Evolutionary conservation across 2,113 vertebrate genomes (phyloP), one percentile per base, ranked within the genome.

Genomic region (Pseudorectes ferrugineus): DNA sequence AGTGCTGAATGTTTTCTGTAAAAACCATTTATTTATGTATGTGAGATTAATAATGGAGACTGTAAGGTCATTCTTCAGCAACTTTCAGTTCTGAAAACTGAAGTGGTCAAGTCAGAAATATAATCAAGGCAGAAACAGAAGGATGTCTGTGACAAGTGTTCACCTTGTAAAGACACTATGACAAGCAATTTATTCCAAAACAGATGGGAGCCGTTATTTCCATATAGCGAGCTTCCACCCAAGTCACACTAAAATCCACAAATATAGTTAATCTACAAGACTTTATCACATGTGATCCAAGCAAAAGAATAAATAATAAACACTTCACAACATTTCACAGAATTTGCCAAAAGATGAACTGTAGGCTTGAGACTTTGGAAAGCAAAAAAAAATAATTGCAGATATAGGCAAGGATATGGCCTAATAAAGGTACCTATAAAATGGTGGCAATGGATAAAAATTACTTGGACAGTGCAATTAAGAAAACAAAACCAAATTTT

Each of bases 151-250:
- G 94, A 96, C 93, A 96, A 96, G 90, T 58, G 85, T 96, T 96
- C 92, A 96, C 96, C 96, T 94, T 96, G 82, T 94, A 89, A 88
- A 94, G 94, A 92, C 84, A 92, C 92, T 86, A 68, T 94, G 93
- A 95, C 95, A 94, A 96, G 83, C 88, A 97, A 97, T 95, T 97
- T 97, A 97, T 95, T 97, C 93, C 88, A 90, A 93, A 97, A 96
- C 96, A 97, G 91, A 97, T 95, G 96, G 94, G 93, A 96, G 71
- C 24, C 52, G 46, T 88, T 96, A 97, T 96, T 95, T 96, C 96
- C 95, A 89, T 88, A 96, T 33, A 97, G 95, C 55, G 52, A 97
- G 93, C 96, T 96, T 98, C 97, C 77, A 96, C 83, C 83, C 81
- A 94, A 73, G 89, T 85, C 5, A 9, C 57, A 89, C 85, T 93